A percentile compares a stretch with the other conserved stretches of the same genome.
phyloP scores from a whole-genome alignment of 2,797 vertebrate genomes.

The Siniperca scherzeri region DNA sequence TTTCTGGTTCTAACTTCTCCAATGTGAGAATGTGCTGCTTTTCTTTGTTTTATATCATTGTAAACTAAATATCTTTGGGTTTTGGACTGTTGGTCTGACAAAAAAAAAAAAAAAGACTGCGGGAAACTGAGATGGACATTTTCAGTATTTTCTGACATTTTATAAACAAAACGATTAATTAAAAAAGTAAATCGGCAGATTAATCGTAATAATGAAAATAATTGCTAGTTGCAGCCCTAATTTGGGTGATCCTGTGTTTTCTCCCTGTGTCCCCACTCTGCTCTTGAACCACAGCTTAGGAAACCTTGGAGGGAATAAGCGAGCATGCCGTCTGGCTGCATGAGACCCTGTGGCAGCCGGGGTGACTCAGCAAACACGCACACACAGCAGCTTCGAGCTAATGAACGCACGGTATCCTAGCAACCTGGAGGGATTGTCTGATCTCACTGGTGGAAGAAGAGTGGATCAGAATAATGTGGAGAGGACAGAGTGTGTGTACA shows the following conservation, averaged over 20 bases:
- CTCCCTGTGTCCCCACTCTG: neutral
- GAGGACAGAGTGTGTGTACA: neutral
- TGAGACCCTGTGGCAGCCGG: neutral
- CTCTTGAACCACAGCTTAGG: neutral
- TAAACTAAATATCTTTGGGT: neutral
- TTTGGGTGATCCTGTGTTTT: neutral
- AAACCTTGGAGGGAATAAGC: neutral
- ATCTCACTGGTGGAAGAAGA: neutral
- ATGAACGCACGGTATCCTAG: constrained; percentile 40
- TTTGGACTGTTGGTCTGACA: neutral
- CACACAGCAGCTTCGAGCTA: neutral
- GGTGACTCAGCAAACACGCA: neutral
- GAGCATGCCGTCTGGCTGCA: neutral
- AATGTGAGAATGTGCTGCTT: neutral
- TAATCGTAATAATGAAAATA: neutral
- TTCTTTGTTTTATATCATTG: neutral
- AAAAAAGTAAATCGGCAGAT: neutral
- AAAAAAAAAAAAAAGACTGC: too few relatives aligned
- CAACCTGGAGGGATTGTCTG: constrained; percentile 2
- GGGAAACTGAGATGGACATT: too few relatives aligned
- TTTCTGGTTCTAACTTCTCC: too few relatives aligned
- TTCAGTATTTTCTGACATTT: neutral
- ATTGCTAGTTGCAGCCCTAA: neutral
- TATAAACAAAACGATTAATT: neutral
- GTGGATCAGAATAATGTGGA: neutral